Conservation (phyloP, 2,113 vertebrate species). For the Scortum barcoo region DNA sequence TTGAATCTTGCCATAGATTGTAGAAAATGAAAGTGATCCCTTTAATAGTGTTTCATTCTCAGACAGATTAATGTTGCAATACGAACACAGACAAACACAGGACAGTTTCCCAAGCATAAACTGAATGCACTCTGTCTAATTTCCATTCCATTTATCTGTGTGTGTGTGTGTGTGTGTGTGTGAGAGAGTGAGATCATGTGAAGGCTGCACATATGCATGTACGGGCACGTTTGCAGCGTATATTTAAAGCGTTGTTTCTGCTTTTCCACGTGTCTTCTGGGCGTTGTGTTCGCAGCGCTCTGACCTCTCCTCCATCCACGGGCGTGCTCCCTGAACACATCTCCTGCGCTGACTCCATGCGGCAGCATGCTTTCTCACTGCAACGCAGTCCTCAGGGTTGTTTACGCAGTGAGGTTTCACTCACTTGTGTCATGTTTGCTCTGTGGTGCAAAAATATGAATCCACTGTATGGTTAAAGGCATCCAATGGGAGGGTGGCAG, state of each 20-base stretch:
- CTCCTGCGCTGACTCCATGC: background rate
- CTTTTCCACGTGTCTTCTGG: conserved; percentile 19
- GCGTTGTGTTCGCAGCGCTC: background rate
- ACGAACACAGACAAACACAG: conserved; percentile 14
- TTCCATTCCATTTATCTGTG: background rate
- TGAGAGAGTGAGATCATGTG: background rate
- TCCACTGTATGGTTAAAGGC: background rate
- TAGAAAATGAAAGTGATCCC: background rate
- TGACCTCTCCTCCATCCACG: conserved; percentile 24
- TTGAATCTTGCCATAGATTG: conserved; percentile 6
- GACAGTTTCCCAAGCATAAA: conserved; percentile 10
- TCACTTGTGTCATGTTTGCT: conserved; percentile 18
- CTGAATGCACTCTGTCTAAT: conserved; percentile 11
- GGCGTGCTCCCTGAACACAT: conserved; percentile 16
- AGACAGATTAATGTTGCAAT: conserved; percentile 15
- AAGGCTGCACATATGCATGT: background rate
- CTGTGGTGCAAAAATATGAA: background rate
- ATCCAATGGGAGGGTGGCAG: background rate
- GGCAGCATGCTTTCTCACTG: conserved; percentile 41
- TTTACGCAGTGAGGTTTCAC: conserved; percentile 1
- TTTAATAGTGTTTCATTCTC: conserved; percentile 37
- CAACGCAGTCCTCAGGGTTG: conserved; percentile 44
- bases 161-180: background rate
- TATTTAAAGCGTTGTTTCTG: conserved; percentile 9
- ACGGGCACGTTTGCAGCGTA: background rate